Percentiles rank a stretch among this genome's conserved stretches.
These are phyloP conservation scores for Callitettix versicolor DNA, from an alignment of 1,140 invertebrate genomes.

Conservation along the genomic window DNA sequence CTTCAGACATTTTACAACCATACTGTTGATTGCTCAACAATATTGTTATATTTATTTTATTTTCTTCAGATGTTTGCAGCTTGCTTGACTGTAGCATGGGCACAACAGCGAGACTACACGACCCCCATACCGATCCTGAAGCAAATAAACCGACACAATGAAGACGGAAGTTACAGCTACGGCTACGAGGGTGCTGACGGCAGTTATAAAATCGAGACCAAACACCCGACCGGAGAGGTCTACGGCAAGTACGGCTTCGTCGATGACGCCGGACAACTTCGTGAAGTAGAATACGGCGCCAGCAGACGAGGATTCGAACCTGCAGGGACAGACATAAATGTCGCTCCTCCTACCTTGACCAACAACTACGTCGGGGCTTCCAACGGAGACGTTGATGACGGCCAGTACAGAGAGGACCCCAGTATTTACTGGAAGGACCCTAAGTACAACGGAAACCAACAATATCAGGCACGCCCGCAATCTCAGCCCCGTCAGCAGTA, in stretches of 20 bases:
- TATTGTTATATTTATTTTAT: too few species aligned
- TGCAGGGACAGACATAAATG: constrained; percentile 62
- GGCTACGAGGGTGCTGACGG: constrained; percentile 83
- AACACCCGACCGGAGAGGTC: constrained; percentile 68
- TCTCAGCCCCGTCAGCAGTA: constrained; percentile 19
- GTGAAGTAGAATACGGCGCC: constrained; percentile 69
- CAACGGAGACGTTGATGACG: constrained; percentile 58
- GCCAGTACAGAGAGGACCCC: constrained; percentile 71
- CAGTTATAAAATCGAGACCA: constrained; percentile 86
- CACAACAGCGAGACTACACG: constrained; percentile 34
- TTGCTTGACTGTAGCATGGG: constrained; percentile 20
- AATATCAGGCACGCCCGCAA: constrained; percentile 26
- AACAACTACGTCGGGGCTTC: constrained; percentile 8
- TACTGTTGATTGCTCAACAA: too few species aligned
- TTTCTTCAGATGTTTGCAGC: constrained; percentile 28
- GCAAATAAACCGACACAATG: constrained; percentile 65
- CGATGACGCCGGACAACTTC: constrained; percentile 58
- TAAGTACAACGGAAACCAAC: constrained; percentile 44
- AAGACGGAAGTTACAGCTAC: constrained; percentile 76
- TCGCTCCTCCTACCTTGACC: constrained; percentile 55
- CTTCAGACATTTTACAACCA: too few species aligned
- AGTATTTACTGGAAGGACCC: constrained; percentile 64
- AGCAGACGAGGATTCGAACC: constrained; percentile 62
- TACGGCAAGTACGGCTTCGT: constrained; percentile 75
- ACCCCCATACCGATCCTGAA: constrained; percentile 58